Evolutionary conservation across 2,797 vertebrate species (phyloP), one percentile per base, ranked within the genome.

Genomic region (Margarornis squamiger): DNA sequence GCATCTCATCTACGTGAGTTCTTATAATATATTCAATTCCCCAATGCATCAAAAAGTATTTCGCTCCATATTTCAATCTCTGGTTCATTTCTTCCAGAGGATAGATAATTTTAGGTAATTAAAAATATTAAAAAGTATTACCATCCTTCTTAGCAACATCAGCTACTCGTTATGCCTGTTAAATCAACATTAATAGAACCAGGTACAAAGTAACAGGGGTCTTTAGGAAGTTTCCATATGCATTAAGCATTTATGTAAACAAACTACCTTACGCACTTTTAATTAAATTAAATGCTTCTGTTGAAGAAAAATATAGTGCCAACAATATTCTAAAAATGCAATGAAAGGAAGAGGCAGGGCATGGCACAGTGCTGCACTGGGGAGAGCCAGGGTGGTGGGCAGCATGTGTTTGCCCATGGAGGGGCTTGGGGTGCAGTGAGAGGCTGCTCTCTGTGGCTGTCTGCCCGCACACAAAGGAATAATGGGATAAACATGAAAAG

Each of bases 351-450:
- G 27, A 54, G 34, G 19, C 29, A 34, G 32, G 18, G 72, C 45
- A 52, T 2, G 0, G 39, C 39, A 67, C 4, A 70, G 81, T 1
- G 2, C 41, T 8, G 38, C 23, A 1, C 38, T 9, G 38, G 23
- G 65, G 15, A 45, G 9, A 4, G 7, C 18, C 1, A 0, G 24
- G 63, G 51, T 0, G 0, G 41, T 26, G 51, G 61, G 73, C 46
- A 88, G n/a, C 27, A 13, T 1, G 14, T 0, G 2, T 27, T 88
- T 88, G 78, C 88, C 96, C 86, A 61, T 93, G 95, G 94, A 59
- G 51, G 75, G 93, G 87, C 92, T 91, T 92, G 9, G 66, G 70
- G 63, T 67, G 51, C 2, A 3, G 23, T 5, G 12, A 93, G 88
- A 58, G n/a, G 39, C 45, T 67, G 86, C 59, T 63, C 20, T 2